Evolutionary conservation across 2,888 invertebrate species (phyloP), one percentile per base, ranked within the genome.

Genomic region (Drosophila macrospina): DNA sequence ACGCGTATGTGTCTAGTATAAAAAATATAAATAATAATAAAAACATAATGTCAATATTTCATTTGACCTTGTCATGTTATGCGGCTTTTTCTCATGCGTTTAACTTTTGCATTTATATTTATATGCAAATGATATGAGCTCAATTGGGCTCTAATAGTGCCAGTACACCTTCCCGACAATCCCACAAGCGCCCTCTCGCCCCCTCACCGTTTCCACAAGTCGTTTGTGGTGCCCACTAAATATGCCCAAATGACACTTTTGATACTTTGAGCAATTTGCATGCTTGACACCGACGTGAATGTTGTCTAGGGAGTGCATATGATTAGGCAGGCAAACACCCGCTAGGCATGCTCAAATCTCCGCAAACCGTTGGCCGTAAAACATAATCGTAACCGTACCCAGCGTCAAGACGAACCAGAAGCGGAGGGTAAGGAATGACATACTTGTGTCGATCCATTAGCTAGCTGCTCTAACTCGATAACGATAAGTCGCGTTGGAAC

Each of bases 161-260:
- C 39, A 15, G 45, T 55, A 24, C 30, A 28, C 15, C 36, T 37
- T 15, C 48, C 34, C 32, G 34, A 20, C 34, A 34, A 8, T 11
- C n/a, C 11, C 37, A 2, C 8, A 8, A 5, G 5, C 4, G 20
- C 2, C 37, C 45, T 7, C n/a, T 1, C 26, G n/a, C 20, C 37
- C 28, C 5, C 20, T 8, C 6, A n/a, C 57, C 26, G 2, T 11
- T 4, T 39, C 39, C 16, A 1, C 5, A 6, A 1, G 7, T 15
- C 16, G 42, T 7, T 13, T 28, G 28, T 56, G 41, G 45, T 41
- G 42, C 36, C 16, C 47, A 44, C 44, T 65, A 69, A 73, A 80
- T 84, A 74, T 84, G 78, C 61, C 64, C 62, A 76, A 80, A 84
- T 86, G 83, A 83, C 83, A 83, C 84, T 86, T 86, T 80, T 64